These are phyloP conservation scores for Bergia puertoricense DNA, from an alignment of 92 coral and sea anemone species.

Conservation along the genomic window DNA sequence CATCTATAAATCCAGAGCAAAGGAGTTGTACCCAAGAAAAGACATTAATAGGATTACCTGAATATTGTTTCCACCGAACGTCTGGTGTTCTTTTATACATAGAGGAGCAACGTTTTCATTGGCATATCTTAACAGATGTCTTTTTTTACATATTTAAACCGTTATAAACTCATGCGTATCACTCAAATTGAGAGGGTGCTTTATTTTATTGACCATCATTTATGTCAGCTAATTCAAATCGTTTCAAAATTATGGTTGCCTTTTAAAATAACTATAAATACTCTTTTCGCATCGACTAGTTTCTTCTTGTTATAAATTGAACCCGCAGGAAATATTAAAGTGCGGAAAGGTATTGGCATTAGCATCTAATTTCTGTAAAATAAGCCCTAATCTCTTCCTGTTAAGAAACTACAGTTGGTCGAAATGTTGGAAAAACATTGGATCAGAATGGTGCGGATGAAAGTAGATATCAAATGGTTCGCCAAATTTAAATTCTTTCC, in stretches of 20 bases:
- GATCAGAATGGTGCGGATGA: background rate
- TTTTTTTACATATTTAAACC: too few relatives aligned
- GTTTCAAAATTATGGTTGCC: background rate
- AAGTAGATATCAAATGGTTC: too few relatives aligned
- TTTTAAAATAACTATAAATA: too few relatives aligned
- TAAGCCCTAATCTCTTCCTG: background rate
- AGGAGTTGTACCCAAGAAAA: too few relatives aligned
- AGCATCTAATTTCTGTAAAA: too few relatives aligned
- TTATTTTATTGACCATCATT: background rate
- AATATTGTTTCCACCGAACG: background rate
- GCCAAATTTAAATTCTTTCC: too few relatives aligned
- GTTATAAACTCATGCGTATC: background rate
- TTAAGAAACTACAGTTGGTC: background rate
- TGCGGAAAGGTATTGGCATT: background rate
- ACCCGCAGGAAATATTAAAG: background rate
- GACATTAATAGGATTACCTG: too few relatives aligned
- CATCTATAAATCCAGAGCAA: too few relatives aligned
- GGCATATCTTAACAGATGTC: background rate
- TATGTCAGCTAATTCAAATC: background rate
- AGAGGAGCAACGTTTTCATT: background rate
- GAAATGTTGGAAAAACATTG: background rate
- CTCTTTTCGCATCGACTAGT: background rate
- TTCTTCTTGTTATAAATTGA: background rate
- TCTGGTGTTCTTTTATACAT: background rate
- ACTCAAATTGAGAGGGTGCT: background rate